phyloP scores from a whole-genome alignment of 2,888 invertebrate species.

The Thereva nobilitata region DNA sequence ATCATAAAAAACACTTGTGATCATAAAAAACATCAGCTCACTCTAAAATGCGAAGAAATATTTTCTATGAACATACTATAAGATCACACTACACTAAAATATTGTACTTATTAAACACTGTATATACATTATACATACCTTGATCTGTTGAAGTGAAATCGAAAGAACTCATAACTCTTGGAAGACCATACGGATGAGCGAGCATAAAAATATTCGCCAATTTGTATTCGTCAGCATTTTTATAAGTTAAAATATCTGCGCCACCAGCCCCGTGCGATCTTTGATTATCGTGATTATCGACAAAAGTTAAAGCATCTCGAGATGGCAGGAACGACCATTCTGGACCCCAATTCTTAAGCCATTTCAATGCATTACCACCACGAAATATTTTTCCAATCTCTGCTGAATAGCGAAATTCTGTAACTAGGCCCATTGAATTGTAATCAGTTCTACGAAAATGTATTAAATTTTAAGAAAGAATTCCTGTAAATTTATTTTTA shows the following conservation, averaged over 20 bases:
- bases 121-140: constrained; percentile 60
- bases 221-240: constrained; percentile 69
- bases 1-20: no score
- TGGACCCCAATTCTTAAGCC: constrained; percentile 67
- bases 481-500: no score
- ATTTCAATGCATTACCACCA: constrained; percentile 67
- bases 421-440: constrained; percentile 67
- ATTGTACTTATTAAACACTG: no score
- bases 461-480: no score
- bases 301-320: constrained; percentile 70
- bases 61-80: no score
- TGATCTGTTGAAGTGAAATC: constrained; percentile 65
- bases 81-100: no score
- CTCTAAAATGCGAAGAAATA: no score
- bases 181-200: constrained; percentile 79
- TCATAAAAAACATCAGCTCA: no score
- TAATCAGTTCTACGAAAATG: constrained; percentile 56
- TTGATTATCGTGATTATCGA: constrained; percentile 93
- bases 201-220: constrained; percentile 85
- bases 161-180: constrained; percentile 86
- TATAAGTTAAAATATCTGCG: constrained; percentile 68
- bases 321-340: constrained; percentile 69
- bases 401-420: constrained; percentile 68
- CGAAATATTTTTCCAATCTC: constrained; percentile 62
- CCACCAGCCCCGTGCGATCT: constrained; percentile 68